Percentiles rank a stretch among this genome's conserved stretches.
These are phyloP conservation scores for Pelobates fuscus DNA, from an alignment of 2,113 vertebrate genomes.

Conservation along the genomic window DNA sequence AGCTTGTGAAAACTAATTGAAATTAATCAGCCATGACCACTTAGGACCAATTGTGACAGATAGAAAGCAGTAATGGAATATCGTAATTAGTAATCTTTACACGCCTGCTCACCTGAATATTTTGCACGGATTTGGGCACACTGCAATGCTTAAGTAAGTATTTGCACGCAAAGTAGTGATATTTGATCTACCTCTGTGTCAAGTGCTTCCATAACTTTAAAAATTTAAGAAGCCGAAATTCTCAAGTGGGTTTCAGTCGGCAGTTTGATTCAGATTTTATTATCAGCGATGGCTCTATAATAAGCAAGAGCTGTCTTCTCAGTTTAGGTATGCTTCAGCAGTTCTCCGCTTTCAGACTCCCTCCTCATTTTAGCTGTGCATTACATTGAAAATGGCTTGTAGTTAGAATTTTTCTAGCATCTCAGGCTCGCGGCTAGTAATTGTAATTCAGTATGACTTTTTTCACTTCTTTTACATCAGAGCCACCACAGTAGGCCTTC, in stretches of 20 bases:
- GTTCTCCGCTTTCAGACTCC: conserved; percentile 59
- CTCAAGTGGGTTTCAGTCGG: conserved; percentile 72
- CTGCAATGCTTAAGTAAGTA: conserved; percentile 79
- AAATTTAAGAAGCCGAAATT: conserved; percentile 84
- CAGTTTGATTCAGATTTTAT: conserved; percentile 89
- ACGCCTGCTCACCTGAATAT: conserved; percentile 69
- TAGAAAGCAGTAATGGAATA: conserved; percentile 61
- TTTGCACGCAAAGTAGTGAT: conserved; percentile 84
- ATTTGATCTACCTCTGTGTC: conserved; percentile 85
- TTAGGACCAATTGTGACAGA: conserved; percentile 64
- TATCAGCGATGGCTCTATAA: conserved; percentile 84
- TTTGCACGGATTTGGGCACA: conserved; percentile 64
- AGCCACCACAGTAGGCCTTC: neutral
- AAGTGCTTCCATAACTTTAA: conserved; percentile 86
- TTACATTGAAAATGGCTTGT: conserved; percentile 57
- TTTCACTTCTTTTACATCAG: conserved; percentile 7
- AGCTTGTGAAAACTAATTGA: conserved; percentile 71
- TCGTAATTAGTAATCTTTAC: conserved; percentile 72
- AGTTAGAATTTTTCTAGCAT: conserved; percentile 60
- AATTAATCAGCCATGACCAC: conserved; percentile 75
- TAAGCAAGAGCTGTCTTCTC: conserved; percentile 88
- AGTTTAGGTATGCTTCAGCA: conserved; percentile 82
- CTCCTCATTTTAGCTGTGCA: conserved; percentile 53
- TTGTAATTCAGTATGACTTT: conserved; percentile 18
- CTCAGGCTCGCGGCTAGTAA: conserved; percentile 52